Percentiles rank a stretch among this genome's conserved stretches.
These are phyloP conservation scores for Dynastes hyllus DNA, from an alignment of 2,888 invertebrate genomes.

Conservation along the genomic window DNA sequence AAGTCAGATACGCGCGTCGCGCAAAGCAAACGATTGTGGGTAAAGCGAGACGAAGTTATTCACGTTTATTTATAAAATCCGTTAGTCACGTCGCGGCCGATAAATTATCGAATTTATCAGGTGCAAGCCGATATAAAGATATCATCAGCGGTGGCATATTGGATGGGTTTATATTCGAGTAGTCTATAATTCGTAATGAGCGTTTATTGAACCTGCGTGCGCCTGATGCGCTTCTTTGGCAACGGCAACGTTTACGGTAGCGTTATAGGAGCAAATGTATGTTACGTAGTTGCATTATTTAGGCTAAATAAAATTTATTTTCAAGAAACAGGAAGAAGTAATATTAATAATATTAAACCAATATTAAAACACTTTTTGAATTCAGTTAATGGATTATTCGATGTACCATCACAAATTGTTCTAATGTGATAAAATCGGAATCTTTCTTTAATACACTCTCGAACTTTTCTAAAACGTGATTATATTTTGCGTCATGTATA, in stretches of 20 bases:
- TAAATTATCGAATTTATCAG: conserved; percentile 57
- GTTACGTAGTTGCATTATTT: neutral
- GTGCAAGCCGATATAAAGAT: conserved; percentile 56
- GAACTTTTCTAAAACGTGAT: too few relatives aligned
- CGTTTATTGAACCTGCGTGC: conserved; percentile 38
- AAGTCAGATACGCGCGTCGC: neutral
- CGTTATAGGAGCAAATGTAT: neutral
- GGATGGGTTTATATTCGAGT: conserved; percentile 41
- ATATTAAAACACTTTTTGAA: too few relatives aligned
- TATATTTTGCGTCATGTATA: too few relatives aligned
- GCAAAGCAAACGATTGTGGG: neutral
- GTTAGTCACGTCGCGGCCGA: conserved; percentile 50
- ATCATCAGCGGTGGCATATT: conserved; percentile 52
- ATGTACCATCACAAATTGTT: too few relatives aligned
- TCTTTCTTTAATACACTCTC: too few relatives aligned
- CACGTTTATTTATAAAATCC: conserved; percentile 58
- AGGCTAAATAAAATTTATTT: too few relatives aligned
- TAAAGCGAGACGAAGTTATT: conserved; percentile 14
- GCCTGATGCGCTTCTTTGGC: conserved; percentile 15
- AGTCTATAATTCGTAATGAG: conserved; percentile 43
- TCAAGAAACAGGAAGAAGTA: too few relatives aligned
- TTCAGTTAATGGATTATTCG: too few relatives aligned
- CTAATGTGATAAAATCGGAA: too few relatives aligned
- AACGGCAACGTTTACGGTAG: neutral
- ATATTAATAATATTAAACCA: too few relatives aligned